Conservation (phyloP, 2,113 vertebrate genomes). For the Gadus macrocephalus region DNA sequence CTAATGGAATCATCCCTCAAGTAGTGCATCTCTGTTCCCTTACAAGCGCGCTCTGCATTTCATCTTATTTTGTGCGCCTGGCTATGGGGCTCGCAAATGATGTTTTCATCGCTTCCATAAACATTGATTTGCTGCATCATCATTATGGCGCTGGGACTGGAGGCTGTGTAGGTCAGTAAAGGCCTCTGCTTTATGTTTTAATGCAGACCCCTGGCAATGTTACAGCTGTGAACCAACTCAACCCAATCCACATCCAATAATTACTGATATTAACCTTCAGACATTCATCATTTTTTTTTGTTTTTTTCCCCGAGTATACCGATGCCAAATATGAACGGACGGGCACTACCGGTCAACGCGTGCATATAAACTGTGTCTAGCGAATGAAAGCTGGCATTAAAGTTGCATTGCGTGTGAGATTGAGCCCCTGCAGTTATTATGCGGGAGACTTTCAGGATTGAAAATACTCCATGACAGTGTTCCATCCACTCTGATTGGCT, state of each 20-base stretch:
- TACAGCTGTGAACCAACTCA: conserved; percentile 5
- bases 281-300: not conserved
- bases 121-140: not conserved
- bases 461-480: too few species aligned
- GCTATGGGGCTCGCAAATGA: not conserved
- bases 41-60: not conserved
- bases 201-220: not conserved
- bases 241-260: not conserved
- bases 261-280: conserved; percentile 7
- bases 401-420: too few species aligned
- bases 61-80: not conserved
- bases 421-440: too few species aligned
- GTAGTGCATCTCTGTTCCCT: not conserved
- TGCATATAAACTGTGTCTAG: too few species aligned
- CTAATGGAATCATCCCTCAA: too few species aligned
- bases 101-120: not conserved
- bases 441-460: too few species aligned
- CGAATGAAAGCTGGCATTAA: too few species aligned
- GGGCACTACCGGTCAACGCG: too few species aligned
- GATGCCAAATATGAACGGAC: conserved; percentile 2
- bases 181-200: conserved; percentile 7
- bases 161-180: not conserved
- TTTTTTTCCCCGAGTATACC: not conserved
- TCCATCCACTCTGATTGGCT: too few species aligned
- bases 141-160: not conserved